Conservation (phyloP, 1,140 invertebrate genomes). For the Aphis gossypii region DNA sequence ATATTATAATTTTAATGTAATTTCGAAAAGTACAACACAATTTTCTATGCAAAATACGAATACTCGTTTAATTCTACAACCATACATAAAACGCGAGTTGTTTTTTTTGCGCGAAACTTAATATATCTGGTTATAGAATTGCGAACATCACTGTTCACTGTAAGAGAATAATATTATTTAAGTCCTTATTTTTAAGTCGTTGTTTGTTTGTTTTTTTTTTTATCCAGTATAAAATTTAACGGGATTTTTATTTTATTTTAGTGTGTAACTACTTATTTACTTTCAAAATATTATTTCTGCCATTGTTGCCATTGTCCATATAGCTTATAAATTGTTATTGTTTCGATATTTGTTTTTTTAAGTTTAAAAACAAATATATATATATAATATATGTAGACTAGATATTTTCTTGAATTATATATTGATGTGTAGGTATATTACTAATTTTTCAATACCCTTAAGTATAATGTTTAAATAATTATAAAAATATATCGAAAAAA, state of each 20-base stretch:
- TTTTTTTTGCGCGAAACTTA: neutral
- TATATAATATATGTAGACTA: too few relatives aligned
- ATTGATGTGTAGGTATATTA: too few relatives aligned
- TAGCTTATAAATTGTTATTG: neutral
- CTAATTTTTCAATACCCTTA: too few relatives aligned
- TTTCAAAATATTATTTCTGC: neutral
- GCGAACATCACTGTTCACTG: neutral
- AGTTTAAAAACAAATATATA: too few relatives aligned
- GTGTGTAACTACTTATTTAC: neutral
- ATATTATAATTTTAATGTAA: neutral
- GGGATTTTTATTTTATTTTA: neutral
- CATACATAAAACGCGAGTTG: neutral
- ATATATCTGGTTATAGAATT: neutral
- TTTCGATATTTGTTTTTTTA: neutral
- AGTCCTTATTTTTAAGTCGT: neutral
- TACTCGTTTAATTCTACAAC: neutral
- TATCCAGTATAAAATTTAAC: neutral
- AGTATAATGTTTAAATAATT: too few relatives aligned
- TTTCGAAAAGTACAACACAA: neutral
- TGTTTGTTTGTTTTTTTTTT: neutral
- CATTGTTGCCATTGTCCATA: neutral
- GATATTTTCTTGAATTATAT: neutral
- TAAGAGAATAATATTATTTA: neutral
- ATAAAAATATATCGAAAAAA: too few relatives aligned
- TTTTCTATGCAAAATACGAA: neutral